Base-by-base conservation (phyloP, 2,797 vertebrate genomes). In the Leptodactylus fallax region DNA sequence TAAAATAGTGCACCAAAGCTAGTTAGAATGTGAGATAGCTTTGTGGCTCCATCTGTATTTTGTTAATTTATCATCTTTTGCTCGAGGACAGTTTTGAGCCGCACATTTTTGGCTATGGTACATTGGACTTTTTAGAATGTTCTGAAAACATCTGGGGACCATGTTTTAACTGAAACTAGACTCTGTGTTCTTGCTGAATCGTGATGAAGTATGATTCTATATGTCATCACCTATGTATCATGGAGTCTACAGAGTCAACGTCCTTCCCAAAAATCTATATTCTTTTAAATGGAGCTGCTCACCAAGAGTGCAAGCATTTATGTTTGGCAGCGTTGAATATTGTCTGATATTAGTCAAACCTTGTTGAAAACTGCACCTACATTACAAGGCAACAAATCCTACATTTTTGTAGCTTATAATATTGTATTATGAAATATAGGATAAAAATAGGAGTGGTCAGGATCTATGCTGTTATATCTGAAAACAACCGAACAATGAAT, bases 61-160 rank as follows among this genome's bases (percentile, higher is more conserved):
- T 58, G 55, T 79, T 79, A 79, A 79, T 78, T 79, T 58, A 79
- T 79, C 77, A 78, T 78, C 19, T 58, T 58, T 27, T 79, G 53
- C 77, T 79, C 16, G 77, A 79, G 77, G 77, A 79, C 55, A 58
- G 55, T 79, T 56, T 79, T 79, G 53, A 79, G 55, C 55, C 36
- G 77, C 25, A 56, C 77, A 79, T 79, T 58, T 79, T 79, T 79
- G 77, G 77, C 77, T 79, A 19, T 27, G 4, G 23, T 58, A 79
- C 27, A 27, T 79, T 79, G 77, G 77, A 79, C 53, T 79, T 79
- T 79, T 79, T 23, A 58, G 14, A 58, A 55, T 79, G 77, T 79
- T 14, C 77, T 79, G 3, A 79, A 79, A 79, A 79, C 77, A 79
- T 79, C 77, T 79, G 77, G 77, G 55, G 53, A 79, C 77, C 27